phyloP scores from a whole-genome alignment of 2,113 vertebrate genomes.

The mouse (Mus musculus) region DNA sequence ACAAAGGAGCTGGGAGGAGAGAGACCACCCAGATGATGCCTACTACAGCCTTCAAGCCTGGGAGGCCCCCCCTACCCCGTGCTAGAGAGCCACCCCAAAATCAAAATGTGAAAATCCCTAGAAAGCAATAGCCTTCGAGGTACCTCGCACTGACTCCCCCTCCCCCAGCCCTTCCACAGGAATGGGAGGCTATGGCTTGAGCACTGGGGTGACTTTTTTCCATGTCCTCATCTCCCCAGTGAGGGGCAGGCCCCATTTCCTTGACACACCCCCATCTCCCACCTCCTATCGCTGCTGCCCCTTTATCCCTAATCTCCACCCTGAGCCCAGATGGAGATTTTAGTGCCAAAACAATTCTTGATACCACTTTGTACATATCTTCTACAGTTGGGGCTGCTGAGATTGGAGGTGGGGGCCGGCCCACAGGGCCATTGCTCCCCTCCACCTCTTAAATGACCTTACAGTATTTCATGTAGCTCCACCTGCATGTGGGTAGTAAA shows the following conservation, averaged over 20 bases:
- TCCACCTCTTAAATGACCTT: constrained; percentile 64
- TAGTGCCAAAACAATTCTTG: constrained; percentile 81
- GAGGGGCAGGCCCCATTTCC: constrained; percentile 52
- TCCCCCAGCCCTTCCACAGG: constrained; percentile 55
- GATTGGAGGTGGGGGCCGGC: constrained; percentile 19
- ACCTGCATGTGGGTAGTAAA: background rate
- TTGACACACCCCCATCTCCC: background rate
- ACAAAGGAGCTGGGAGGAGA: constrained; percentile 24
- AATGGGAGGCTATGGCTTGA: constrained; percentile 63
- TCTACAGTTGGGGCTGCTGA: constrained; percentile 47
- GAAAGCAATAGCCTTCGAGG: constrained; percentile 82
- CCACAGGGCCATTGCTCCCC: constrained; percentile 7
- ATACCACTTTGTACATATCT: constrained; percentile 80
- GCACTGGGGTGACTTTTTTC: constrained; percentile 69
- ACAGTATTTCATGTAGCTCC: constrained; percentile 69
- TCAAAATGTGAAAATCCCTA: constrained; percentile 83
- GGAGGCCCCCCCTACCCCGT: constrained; percentile 42
- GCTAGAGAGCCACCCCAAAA: constrained; percentile 78
- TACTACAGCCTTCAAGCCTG: constrained; percentile 53
- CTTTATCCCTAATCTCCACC: constrained; percentile 71
- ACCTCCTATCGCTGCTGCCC: constrained; percentile 64
- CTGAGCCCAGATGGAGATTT: constrained; percentile 77
- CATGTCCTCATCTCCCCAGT: constrained; percentile 54
- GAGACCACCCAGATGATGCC: constrained; percentile 65
- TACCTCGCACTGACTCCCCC: constrained; percentile 79